These are phyloP conservation scores for Steinernema carpocapsae DNA, from an alignment of 2,888 invertebrate genomes.

Conservation along the genomic window DNA sequence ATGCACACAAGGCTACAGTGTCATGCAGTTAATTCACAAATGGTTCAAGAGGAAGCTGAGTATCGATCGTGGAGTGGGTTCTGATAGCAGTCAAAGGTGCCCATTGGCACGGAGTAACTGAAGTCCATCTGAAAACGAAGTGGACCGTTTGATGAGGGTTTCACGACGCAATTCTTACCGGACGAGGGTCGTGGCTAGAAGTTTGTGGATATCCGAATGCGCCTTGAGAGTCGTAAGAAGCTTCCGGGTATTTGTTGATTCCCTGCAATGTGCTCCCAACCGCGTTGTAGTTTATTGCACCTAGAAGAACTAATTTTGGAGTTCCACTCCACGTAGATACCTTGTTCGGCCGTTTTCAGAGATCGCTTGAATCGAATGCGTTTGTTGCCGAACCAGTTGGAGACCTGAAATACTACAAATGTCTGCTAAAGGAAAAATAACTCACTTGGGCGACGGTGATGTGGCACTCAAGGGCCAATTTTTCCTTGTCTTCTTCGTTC, in stretches of 20 bases:
- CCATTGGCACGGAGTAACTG: conserved; percentile 13
- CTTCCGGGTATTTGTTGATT: not conserved
- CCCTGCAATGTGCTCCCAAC: no score
- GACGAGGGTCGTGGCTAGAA: not conserved
- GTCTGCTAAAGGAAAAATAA: not conserved
- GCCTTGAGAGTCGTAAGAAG: not conserved
- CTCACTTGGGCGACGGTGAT: conserved; percentile 10
- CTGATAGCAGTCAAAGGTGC: not conserved
- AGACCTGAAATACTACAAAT: not conserved
- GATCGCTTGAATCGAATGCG: conserved; percentile 26
- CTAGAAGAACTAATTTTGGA: no score
- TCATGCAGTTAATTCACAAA: no score
- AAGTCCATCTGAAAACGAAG: not conserved
- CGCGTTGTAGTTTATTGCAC: no score
- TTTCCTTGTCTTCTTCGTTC: conserved; percentile 16
- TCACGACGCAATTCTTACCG: not conserved
- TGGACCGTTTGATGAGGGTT: not conserved
- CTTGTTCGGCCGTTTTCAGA: not conserved
- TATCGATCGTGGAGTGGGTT: not conserved
- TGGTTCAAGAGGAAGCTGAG: not conserved
- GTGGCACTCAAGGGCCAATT: conserved; percentile 11
- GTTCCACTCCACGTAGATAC: no score
- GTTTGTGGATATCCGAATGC: not conserved
- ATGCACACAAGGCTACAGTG: no score
- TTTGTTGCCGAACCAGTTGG: conserved; percentile 29